These are phyloP conservation scores for Aphrophora alni DNA, from an alignment of 2,888 invertebrate species.

Conservation along the genomic window DNA sequence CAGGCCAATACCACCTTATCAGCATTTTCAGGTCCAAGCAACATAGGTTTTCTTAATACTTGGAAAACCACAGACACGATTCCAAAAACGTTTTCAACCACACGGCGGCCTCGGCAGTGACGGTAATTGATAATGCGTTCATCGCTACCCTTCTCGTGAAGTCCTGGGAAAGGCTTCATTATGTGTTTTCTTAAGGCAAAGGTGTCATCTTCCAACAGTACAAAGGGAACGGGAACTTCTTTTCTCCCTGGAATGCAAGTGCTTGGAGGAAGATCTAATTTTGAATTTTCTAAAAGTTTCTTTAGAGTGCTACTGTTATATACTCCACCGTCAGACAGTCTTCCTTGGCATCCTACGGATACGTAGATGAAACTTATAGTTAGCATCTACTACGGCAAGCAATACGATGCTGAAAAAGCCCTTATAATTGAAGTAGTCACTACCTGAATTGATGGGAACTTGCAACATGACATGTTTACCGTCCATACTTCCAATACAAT, in stretches of 20 bases:
- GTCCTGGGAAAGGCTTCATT: constrained; percentile 21
- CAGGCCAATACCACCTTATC: not conserved
- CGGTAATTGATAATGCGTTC: constrained; percentile 13
- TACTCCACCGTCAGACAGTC: constrained; percentile 42
- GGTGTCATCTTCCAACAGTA: constrained; percentile 40
- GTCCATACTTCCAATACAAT: constrained; percentile 52
- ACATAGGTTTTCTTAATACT: not conserved
- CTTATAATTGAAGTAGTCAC: constrained; percentile 54
- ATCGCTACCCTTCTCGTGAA: not conserved
- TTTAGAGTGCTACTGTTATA: constrained; percentile 35
- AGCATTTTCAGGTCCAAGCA: not conserved
- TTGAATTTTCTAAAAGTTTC: constrained; percentile 27
- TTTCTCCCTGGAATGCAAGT: constrained; percentile 16
- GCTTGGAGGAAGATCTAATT: constrained; percentile 30
- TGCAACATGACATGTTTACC: constrained; percentile 53
- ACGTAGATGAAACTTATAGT: constrained; percentile 48
- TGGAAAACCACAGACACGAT: not conserved
- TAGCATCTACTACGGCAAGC: constrained; percentile 52
- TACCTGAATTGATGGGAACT: constrained; percentile 50
- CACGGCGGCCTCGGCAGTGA: not conserved
- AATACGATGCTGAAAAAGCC: constrained; percentile 51
- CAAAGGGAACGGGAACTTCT: not conserved
- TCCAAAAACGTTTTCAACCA: not conserved
- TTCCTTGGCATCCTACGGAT: constrained; percentile 36
- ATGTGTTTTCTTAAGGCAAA: constrained; percentile 34